Conservation (phyloP, 2,113 vertebrate species). For the Orycteropus afer region DNA sequence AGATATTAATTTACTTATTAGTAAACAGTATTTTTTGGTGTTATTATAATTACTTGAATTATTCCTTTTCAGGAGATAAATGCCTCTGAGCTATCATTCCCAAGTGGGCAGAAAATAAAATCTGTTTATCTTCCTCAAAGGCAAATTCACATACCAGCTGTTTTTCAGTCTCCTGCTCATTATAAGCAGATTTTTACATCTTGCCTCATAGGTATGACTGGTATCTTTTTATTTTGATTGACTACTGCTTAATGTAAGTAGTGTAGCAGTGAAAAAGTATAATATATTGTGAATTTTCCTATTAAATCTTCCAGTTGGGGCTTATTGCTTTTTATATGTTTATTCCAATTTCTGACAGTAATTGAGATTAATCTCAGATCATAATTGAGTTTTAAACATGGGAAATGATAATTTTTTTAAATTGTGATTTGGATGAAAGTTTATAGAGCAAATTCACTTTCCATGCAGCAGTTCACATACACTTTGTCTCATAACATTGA, state of each 20-base stretch:
- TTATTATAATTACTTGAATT: slow-evolving; percentile 41
- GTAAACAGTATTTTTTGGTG: not conserved
- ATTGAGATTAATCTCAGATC: slow-evolving; percentile 5
- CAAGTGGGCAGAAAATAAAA: slow-evolving; percentile 71
- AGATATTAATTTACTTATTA: slow-evolving; percentile 12
- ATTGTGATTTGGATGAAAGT: no score
- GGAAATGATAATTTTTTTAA: not conserved
- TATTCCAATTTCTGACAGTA: not conserved
- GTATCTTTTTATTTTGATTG: not conserved
- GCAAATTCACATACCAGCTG: slow-evolving; percentile 80
- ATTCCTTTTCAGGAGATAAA: slow-evolving; percentile 75
- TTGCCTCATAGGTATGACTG: slow-evolving; percentile 85
- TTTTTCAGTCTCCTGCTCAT: slow-evolving; percentile 84
- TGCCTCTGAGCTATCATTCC: slow-evolving; percentile 85
- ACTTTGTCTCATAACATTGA: no score
- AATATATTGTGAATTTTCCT: not conserved
- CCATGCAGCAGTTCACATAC: no score
- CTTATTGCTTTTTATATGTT: slow-evolving; percentile 8
- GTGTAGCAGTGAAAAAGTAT: not conserved
- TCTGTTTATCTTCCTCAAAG: slow-evolving; percentile 81
- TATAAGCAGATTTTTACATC: slow-evolving; percentile 87
- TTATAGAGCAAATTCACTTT: no score
- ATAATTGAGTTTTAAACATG: slow-evolving; percentile 44
- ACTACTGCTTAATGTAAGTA: not conserved
- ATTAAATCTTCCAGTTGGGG: not conserved